phyloP scores from a whole-genome alignment of 2,797 vertebrate genomes.

The Argentina silus region DNA sequence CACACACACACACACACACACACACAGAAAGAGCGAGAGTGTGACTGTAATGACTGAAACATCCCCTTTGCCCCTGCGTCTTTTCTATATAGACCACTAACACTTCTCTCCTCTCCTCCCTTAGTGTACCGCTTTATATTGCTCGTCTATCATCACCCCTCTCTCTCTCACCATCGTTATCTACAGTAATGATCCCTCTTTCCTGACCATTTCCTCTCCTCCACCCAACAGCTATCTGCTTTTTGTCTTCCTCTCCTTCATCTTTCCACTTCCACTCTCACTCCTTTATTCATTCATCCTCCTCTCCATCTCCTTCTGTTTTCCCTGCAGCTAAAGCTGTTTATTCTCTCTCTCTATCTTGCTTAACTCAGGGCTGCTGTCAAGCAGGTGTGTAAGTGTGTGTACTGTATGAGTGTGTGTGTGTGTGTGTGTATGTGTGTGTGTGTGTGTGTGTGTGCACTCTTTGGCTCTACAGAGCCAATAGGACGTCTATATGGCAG shows the following conservation, averaged over 20 bases:
- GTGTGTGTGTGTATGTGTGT: constrained; percentile 13
- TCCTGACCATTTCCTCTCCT: constrained; percentile 10
- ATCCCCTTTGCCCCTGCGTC: neutral
- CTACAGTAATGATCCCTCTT: neutral
- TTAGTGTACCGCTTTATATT: neutral
- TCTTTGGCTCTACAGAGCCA: too few relatives aligned
- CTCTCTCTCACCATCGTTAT: constrained; percentile 1
- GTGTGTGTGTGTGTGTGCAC: neutral
- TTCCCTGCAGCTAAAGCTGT: constrained; percentile 57
- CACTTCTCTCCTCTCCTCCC: neutral
- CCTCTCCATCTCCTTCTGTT: constrained; percentile 27
- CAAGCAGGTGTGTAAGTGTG: constrained; percentile 44
- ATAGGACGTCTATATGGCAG: too few relatives aligned
- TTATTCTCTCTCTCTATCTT: constrained; percentile 73
- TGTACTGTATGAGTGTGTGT: neutral
- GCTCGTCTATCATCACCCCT: neutral
- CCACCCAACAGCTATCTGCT: constrained; percentile 24
- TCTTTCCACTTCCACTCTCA: neutral
- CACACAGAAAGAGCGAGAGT: neutral
- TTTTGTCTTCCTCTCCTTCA: constrained; percentile 13
- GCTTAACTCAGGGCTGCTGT: constrained; percentile 64
- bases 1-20: neutral
- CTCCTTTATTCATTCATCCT: neutral
- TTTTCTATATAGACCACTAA: neutral
- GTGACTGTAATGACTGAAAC: neutral